Conservation (phyloP, 2,113 vertebrate species). For the Plecotus auritus region DNA sequence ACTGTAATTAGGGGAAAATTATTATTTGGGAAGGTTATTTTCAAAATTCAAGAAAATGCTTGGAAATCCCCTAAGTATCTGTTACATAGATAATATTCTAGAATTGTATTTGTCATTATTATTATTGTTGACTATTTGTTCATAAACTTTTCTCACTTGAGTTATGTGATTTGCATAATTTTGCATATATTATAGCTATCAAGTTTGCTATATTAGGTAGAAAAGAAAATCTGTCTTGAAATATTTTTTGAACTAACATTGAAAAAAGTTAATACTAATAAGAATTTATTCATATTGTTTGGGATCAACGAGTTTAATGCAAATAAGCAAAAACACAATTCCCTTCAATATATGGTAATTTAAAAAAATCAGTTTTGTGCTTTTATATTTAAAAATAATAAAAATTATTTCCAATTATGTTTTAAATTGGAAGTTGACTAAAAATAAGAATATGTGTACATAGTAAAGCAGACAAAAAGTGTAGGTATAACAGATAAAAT, state of each 20-base stretch:
- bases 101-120: neutral
- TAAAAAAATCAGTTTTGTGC: neutral
- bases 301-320: neutral
- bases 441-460: neutral
- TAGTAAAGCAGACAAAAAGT: neutral
- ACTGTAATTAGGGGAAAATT: neutral
- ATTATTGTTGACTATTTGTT: neutral
- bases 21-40: neutral
- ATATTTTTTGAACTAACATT: neutral
- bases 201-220: neutral
- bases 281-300: constrained; percentile 1
- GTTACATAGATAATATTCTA: neutral
- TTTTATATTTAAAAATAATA: constrained; percentile 1
- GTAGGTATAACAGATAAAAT: neutral
- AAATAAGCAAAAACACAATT: neutral
- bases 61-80: neutral
- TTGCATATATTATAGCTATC: neutral
- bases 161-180: neutral
- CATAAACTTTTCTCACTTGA: neutral
- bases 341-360: neutral
- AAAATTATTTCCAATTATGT: neutral
- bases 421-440: neutral
- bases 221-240: neutral
- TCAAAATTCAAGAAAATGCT: neutral
- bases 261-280: neutral